Percentiles rank a stretch among this genome's conserved stretches.
Conservation (phyloP, 2,113 vertebrate species). For the Anolis carolinensis region DNA sequence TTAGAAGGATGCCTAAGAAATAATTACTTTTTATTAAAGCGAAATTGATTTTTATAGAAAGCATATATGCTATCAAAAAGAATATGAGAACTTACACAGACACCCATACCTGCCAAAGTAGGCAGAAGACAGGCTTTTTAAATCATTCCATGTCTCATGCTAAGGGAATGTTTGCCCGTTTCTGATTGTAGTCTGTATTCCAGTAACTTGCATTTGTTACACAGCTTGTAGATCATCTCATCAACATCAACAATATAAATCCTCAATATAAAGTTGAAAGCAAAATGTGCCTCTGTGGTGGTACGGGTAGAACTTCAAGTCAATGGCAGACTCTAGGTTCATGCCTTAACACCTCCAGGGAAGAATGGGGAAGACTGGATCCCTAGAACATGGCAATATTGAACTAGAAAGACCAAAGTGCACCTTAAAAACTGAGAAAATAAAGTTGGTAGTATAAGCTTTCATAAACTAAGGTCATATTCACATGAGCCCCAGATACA, state of each 20-base stretch:
- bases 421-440: no score
- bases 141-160: neutral
- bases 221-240: neutral
- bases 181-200: neutral
- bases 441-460: no score
- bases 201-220: neutral
- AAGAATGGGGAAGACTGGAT: neutral
- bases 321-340: neutral
- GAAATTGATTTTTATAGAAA: conserved; percentile 50
- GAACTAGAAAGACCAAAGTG: no score
- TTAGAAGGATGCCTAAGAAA: conserved; percentile 40
- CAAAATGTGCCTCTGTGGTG: neutral
- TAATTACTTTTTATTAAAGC: conserved; percentile 57
- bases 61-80: conserved; percentile 4
- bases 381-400: no score
- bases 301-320: neutral
- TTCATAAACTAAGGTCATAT: no score
- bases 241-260: neutral
- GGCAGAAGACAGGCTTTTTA: neutral
- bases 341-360: neutral
- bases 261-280: neutral
- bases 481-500: no score
- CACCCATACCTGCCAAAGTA: neutral
- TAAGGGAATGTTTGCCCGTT: neutral
- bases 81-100: neutral